Conservation (phyloP, 2,113 vertebrate species). For the Cacatua alba region DNA sequence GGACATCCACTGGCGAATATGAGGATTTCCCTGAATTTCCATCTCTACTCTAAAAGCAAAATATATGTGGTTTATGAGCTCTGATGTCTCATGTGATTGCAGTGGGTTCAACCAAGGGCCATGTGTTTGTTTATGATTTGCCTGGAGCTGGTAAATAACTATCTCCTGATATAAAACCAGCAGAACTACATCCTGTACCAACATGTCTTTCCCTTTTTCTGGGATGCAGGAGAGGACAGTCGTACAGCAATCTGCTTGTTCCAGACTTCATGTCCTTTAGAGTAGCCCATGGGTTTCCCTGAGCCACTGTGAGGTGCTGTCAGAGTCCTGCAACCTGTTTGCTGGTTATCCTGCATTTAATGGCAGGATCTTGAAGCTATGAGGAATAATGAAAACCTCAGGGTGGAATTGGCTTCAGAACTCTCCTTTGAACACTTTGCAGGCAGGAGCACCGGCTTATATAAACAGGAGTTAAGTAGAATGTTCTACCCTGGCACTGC, state of each 20-base stretch:
- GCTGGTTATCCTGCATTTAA: not conserved
- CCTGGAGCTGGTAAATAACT: not conserved
- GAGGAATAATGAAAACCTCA: not conserved
- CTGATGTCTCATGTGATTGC: not conserved
- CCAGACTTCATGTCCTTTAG: not conserved
- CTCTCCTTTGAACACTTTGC: not conserved
- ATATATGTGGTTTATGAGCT: fast-evolving
- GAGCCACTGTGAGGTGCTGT: not conserved
- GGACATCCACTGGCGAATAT: not conserved
- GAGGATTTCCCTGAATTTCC: not conserved
- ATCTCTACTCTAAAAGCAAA: not conserved
- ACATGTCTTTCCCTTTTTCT: not conserved
- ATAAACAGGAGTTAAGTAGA: not conserved
- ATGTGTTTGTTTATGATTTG: not conserved
- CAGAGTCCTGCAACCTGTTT: not conserved
- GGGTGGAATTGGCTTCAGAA: not conserved
- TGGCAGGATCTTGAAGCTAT: not conserved
- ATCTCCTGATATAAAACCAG: not conserved
- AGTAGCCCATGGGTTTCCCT: not conserved
- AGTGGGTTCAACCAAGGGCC: not conserved
- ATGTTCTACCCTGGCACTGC: not conserved
- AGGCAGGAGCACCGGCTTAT: not conserved
- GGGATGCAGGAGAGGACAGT: not conserved
- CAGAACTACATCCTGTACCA: not conserved
- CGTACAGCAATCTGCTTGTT: not conserved